Conservation (phyloP, 2,888 invertebrate species). For the Dryocosmus kuriphilus region DNA sequence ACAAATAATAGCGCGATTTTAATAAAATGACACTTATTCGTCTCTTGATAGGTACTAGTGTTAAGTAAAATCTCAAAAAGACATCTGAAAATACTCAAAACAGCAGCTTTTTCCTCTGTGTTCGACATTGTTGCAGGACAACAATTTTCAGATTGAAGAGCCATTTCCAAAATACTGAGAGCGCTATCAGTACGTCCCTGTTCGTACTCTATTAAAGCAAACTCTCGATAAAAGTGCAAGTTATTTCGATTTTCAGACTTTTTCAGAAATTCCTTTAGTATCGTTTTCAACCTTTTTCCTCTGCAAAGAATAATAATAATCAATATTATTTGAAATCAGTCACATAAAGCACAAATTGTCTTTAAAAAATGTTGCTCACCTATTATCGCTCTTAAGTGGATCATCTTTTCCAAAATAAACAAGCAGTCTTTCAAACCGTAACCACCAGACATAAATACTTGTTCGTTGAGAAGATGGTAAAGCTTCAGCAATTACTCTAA, state of each 20-base stretch:
- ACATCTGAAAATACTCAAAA: constrained; percentile 77
- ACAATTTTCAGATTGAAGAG: constrained; percentile 73
- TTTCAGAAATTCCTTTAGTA: constrained; percentile 81
- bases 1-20: constrained; percentile 61
- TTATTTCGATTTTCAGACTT: constrained; percentile 80
- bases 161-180: constrained; percentile 79
- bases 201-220: constrained; percentile 82
- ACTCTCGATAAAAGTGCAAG: constrained; percentile 82
- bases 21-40: constrained; percentile 58
- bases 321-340: no score
- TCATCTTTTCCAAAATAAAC: constrained; percentile 78
- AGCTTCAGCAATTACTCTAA: constrained; percentile 79
- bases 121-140: constrained; percentile 61
- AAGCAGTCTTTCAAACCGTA: constrained; percentile 81
- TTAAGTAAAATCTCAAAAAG: constrained; percentile 71
- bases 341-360: not conserved
- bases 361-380: constrained; percentile 52
- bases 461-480: constrained; percentile 78
- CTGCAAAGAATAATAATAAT: constrained; percentile 60
- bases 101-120: constrained; percentile 70
- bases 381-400: constrained; percentile 73
- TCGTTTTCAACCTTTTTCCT: constrained; percentile 78
- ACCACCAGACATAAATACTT: constrained; percentile 82
- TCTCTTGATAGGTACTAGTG: constrained; percentile 56
- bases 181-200: constrained; percentile 78